These are phyloP conservation scores for Euthynnus affinis DNA, from an alignment of 2,797 vertebrate species.

Conservation along the genomic window DNA sequence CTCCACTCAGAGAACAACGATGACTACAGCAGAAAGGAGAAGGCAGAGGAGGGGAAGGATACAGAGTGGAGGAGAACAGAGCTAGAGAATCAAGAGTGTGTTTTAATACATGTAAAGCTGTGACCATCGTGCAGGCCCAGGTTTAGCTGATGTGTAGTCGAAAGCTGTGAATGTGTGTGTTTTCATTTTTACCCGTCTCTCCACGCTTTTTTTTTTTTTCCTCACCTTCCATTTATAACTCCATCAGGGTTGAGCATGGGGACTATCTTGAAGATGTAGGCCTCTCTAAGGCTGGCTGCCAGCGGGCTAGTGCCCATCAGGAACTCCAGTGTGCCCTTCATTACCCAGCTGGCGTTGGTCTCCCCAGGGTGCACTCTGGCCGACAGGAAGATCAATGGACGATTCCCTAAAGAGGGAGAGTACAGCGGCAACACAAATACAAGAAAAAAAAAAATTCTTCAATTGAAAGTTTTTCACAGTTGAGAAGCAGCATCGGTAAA, in stretches of 20 bases:
- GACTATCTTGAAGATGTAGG: constrained; percentile 98
- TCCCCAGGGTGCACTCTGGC: constrained; percentile 98
- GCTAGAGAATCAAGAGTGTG: constrained; percentile 49
- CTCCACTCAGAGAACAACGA: constrained; percentile 98
- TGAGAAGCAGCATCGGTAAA: constrained; percentile 31
- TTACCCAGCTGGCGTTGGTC: constrained; percentile 99
- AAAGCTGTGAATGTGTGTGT: constrained; percentile 21
- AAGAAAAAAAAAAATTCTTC: constrained; percentile 25
- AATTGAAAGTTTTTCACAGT: constrained; percentile 53
- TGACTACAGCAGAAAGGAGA: constrained; percentile 87
- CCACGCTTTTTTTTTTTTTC: constrained; percentile 72
- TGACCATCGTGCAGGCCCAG: constrained; percentile 35
- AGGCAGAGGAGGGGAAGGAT: constrained; percentile 41
- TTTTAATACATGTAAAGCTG: constrained; percentile 48
- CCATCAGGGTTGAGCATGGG: constrained; percentile 99
- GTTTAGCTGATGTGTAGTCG: constrained; percentile 30
- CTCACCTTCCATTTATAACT: constrained; percentile 98
- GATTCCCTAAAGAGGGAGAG: constrained; percentile 88
- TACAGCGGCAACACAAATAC: constrained; percentile 32
- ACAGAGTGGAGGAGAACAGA: constrained; percentile 48
- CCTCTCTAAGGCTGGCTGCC: constrained; percentile 93
- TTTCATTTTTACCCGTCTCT: constrained; percentile 9
- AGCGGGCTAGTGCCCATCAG: constrained; percentile 92
- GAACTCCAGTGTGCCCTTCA: constrained; percentile 98
- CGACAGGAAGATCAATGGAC: constrained; percentile 95